Conservation (phyloP, 2,797 vertebrate species). For the Micromesistius poutassou region DNA sequence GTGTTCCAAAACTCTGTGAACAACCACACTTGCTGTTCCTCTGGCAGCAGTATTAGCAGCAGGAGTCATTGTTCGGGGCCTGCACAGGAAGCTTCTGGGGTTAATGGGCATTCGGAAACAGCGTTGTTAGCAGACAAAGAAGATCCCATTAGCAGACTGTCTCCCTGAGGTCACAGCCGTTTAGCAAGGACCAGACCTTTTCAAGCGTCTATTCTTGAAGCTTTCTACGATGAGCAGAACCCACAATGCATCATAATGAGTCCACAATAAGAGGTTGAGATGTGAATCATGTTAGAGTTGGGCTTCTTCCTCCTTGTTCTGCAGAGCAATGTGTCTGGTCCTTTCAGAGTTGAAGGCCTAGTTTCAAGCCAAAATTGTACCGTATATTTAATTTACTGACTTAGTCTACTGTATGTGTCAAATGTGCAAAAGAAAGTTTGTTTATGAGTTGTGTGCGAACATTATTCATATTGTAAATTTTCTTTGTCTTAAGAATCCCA, state of each 20-base stretch:
- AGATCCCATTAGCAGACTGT: slow-evolving; percentile 86
- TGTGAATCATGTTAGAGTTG: slow-evolving; percentile 45
- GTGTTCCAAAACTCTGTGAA: slow-evolving; percentile 93
- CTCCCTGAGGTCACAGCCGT: slow-evolving; percentile 82
- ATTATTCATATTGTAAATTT: slow-evolving; percentile 75
- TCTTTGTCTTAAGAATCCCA: slow-evolving; percentile 78
- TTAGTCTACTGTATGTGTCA: slow-evolving; percentile 76
- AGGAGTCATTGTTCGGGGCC: slow-evolving; percentile 71
- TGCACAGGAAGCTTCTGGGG: slow-evolving; percentile 73
- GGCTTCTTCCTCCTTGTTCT: slow-evolving; percentile 32
- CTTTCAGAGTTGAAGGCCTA: slow-evolving; percentile 85
- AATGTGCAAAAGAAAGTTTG: slow-evolving; percentile 82
- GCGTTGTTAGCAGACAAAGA: slow-evolving; percentile 87
- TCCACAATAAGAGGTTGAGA: slow-evolving; percentile 51
- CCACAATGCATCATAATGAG: slow-evolving; percentile 36
- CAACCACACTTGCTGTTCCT: slow-evolving; percentile 83
- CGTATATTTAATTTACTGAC: slow-evolving; percentile 75
- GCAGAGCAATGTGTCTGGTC: slow-evolving; percentile 86
- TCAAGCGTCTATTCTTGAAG: slow-evolving; percentile 38
- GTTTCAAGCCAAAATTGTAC: slow-evolving; percentile 76
- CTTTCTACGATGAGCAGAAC: slow-evolving; percentile 51
- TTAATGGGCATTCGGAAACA: slow-evolving; percentile 81
- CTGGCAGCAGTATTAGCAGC: slow-evolving; percentile 69
- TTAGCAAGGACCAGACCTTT: slow-evolving; percentile 65
- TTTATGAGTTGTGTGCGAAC: slow-evolving; percentile 78